Percentiles rank a stretch among this genome's conserved stretches.
Evolutionary conservation across 2,888 invertebrate species (phyloP).

Genomic region (Spilarctia lutea): DNA sequence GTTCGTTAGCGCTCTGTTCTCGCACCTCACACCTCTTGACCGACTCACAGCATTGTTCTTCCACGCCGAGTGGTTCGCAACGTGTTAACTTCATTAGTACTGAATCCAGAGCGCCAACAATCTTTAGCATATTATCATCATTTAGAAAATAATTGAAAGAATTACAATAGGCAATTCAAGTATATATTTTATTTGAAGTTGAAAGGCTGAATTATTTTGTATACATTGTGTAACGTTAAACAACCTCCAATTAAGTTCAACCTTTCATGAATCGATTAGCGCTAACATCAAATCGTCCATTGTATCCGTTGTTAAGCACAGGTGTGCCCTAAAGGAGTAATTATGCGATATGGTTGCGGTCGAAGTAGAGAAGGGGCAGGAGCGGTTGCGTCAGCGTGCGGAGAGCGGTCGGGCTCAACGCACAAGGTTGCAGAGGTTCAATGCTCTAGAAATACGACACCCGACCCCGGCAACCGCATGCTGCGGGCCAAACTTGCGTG

Average conservation of each 20-base stretch:
- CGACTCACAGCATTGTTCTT: conserved; percentile 62
- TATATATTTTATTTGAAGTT: conserved; percentile 47
- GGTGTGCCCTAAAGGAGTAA: conserved; percentile 85
- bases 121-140: conserved; percentile 23
- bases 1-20: conserved; percentile 72
- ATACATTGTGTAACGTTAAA: conserved; percentile 67
- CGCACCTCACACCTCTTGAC: conserved; percentile 61
- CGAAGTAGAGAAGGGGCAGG: conserved; percentile 81
- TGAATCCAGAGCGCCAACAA: conserved; percentile 21
- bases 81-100: conserved; percentile 61
- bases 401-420: conserved; percentile 84
- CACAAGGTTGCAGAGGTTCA: conserved; percentile 86
- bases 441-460: conserved; percentile 86
- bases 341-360: conserved; percentile 77
- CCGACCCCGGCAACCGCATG: conserved; percentile 79
- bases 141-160: conserved; percentile 25
- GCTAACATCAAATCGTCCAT: conserved; percentile 70
- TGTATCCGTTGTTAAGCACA: conserved; percentile 72
- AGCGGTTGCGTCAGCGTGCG: conserved; percentile 81
- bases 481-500: conserved; percentile 62
- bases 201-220: conserved; percentile 43
- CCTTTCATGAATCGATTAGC: conserved; percentile 80
- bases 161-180: conserved; percentile 39
- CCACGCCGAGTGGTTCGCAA: conserved; percentile 47
- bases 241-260: conserved; percentile 76